phyloP scores from a whole-genome alignment of 2,888 invertebrate species.

The Oegoconia quadripuncta region DNA sequence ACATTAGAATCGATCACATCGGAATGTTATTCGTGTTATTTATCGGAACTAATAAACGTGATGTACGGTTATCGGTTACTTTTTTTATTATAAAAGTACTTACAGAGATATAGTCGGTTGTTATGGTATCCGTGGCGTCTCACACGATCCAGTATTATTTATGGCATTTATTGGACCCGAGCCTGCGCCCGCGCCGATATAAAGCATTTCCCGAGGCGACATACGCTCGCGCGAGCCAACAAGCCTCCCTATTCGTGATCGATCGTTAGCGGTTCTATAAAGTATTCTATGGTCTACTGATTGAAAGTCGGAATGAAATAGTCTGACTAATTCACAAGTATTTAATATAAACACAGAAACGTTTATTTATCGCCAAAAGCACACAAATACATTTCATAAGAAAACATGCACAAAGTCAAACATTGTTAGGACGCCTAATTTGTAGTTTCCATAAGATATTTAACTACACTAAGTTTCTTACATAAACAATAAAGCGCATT shows the following conservation, averaged over 20 bases:
- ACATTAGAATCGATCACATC: constrained; percentile 74
- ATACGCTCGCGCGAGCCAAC: constrained; percentile 32
- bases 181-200: constrained; percentile 50
- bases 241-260: constrained; percentile 29
- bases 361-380: no score
- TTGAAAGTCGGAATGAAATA: not conserved
- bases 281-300: no score
- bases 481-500: no score
- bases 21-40: constrained; percentile 69
- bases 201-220: constrained; percentile 72
- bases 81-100: constrained; percentile 31
- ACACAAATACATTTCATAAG: no score
- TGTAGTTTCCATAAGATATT: no score
- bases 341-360: no score
- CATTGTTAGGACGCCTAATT: no score
- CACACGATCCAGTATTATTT: constrained; percentile 69
- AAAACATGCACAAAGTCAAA: no score
- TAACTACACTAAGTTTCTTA: no score
- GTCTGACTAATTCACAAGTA: no score
- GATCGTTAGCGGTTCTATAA: constrained; percentile 20
- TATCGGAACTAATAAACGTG: constrained; percentile 75
- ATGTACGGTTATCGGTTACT: constrained; percentile 67
- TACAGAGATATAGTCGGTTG: constrained; percentile 42
- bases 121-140: constrained; percentile 60
- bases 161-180: constrained; percentile 63